phyloP scores from a whole-genome alignment of 2,888 invertebrate species.

The Trichopoda pennipes region DNA sequence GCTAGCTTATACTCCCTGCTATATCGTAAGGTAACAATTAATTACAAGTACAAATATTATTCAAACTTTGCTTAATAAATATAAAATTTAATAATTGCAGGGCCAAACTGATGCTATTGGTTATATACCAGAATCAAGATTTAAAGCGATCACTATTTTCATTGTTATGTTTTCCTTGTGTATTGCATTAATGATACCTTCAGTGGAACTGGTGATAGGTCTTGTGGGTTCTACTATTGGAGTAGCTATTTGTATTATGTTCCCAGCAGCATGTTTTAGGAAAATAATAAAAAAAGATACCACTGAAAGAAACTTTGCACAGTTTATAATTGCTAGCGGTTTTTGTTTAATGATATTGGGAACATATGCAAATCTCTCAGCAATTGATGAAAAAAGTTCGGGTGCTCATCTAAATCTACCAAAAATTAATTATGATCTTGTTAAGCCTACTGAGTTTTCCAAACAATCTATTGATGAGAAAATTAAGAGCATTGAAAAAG shows the following conservation, averaged over 20 bases:
- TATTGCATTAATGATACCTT: constrained; percentile 93
- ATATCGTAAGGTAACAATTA: constrained; percentile 88
- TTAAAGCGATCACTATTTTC: constrained; percentile 90
- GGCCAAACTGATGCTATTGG: constrained; percentile 86
- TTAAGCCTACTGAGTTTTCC: constrained; percentile 70
- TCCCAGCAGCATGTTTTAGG: constrained; percentile 95
- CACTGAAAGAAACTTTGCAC: constrained; percentile 90
- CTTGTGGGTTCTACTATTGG: constrained; percentile 97
- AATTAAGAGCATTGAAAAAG: constrained; percentile 67
- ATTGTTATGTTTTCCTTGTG: constrained; percentile 89
- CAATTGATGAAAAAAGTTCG: constrained; percentile 84
- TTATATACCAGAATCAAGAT: constrained; percentile 92
- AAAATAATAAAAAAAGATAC: constrained; percentile 91
- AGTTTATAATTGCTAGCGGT: constrained; percentile 91
- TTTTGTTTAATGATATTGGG: constrained; percentile 93
- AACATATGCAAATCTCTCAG: constrained; percentile 93
- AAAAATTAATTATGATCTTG: constrained; percentile 44
- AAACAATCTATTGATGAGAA: constrained; percentile 59
- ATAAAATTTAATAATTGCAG: constrained; percentile 78
- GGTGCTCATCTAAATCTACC: constrained; percentile 75
- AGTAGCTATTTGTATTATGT: constrained; percentile 94
- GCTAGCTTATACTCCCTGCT: constrained; percentile 95
- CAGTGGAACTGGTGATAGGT: constrained; percentile 96
- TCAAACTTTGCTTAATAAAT: neutral
- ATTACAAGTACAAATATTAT: neutral